These are phyloP conservation scores for Chlorocebus sabaeus DNA, from an alignment of 2,113 vertebrate species.

Conservation along the genomic window DNA sequence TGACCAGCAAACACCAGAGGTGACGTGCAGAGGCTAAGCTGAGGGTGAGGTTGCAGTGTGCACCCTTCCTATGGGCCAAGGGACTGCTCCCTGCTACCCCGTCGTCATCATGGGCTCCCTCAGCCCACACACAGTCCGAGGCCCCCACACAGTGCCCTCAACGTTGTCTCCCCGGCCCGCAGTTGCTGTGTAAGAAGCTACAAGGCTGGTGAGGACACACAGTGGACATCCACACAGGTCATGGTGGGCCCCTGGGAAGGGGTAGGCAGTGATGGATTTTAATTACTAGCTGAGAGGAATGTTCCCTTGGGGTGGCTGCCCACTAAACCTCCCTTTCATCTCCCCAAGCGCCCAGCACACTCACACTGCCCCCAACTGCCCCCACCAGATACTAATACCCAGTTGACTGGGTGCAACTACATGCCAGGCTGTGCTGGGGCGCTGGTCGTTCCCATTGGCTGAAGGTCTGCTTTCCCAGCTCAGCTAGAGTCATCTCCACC, in stretches of 20 bases:
- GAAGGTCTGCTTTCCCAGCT: neutral
- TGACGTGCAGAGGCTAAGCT: neutral
- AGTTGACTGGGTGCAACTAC: neutral
- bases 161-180: no score
- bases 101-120: neutral
- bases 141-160: neutral
- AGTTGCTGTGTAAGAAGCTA: neutral
- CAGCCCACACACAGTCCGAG: neutral
- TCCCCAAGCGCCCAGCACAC: neutral
- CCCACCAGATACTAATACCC: neutral
- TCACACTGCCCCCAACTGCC: neutral
- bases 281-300: neutral
- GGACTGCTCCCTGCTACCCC: neutral
- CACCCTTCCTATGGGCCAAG: neutral
- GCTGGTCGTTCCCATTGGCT: accelerated
- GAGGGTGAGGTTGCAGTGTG: neutral
- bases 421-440: neutral
- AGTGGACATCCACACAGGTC: neutral
- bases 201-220: neutral
- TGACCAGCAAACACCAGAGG: neutral
- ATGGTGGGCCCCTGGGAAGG: neutral
- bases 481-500: neutral
- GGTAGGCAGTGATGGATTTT: neutral
- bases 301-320: neutral
- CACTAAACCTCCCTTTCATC: neutral